Evolutionary conservation across 2,888 invertebrate genomes (phyloP).

Genomic region (Orthonevra nobilis): DNA sequence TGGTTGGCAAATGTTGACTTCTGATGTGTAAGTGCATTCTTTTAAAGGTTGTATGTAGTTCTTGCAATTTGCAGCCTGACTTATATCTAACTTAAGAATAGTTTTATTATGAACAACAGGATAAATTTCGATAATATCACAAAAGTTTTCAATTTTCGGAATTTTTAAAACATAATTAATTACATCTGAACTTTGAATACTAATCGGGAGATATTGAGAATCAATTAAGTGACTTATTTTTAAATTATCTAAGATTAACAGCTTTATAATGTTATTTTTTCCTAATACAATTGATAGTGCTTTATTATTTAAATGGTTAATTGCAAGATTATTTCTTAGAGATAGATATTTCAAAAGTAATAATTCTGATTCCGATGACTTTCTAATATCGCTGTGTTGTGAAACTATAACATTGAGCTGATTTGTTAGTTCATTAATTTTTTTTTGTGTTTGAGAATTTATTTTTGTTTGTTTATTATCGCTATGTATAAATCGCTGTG

Average conservation of each 20-base stretch:
- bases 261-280: conserved; percentile 8
- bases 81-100: neutral
- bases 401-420: neutral
- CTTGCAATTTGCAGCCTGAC: conserved; percentile 11
- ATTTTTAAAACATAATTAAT: conserved; percentile 5
- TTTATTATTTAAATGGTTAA: neutral
- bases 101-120: conserved; percentile 1
- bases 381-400: conserved; percentile 1
- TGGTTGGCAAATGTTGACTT: neutral
- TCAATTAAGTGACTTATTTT: conserved; percentile 1
- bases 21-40: neutral
- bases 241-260: conserved; percentile 5
- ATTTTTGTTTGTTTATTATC: conserved; percentile 9
- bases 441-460: neutral
- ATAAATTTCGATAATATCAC: neutral
- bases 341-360: conserved; percentile 2
- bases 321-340: neutral
- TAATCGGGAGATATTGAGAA: conserved; percentile 6
- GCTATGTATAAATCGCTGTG: conserved; percentile 1
- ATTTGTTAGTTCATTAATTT: conserved; percentile 10
- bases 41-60: neutral
- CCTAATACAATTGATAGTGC: neutral
- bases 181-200: conserved; percentile 6
- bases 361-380: conserved; percentile 1
- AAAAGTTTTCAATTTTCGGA: neutral